Percentiles rank a stretch among this genome's conserved stretches.
phyloP scores from a whole-genome alignment of 2,888 invertebrate genomes.

The Diploptera punctata region DNA sequence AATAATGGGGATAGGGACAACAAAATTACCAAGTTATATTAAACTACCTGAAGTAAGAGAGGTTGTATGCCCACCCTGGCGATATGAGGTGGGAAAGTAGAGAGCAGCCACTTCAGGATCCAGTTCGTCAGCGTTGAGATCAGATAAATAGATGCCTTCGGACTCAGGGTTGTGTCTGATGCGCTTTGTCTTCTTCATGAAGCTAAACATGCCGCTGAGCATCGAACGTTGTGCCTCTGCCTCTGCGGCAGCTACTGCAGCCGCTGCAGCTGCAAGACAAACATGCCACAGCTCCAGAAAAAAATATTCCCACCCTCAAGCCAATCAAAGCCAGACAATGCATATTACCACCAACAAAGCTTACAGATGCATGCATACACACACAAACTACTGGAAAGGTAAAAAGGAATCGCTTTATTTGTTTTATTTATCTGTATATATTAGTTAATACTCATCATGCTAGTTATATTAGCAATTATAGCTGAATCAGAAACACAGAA shows the following conservation, averaged over 20 bases:
- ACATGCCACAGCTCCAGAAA: slow-evolving; percentile 18
- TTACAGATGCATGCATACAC: neutral
- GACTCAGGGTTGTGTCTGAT: slow-evolving; percentile 66
- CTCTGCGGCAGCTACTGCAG: slow-evolving; percentile 31
- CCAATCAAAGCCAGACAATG: neutral
- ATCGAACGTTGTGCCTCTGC: slow-evolving; percentile 69
- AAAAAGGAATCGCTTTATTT: no score
- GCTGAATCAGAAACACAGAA: no score
- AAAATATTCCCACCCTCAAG: neutral
- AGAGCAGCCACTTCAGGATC: slow-evolving; percentile 92
- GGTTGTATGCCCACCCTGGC: slow-evolving; percentile 37
- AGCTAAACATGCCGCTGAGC: slow-evolving; percentile 90
- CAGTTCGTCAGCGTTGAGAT: slow-evolving; percentile 85
- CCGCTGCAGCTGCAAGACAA: neutral
- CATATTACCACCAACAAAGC: neutral
- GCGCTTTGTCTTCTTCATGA: slow-evolving; percentile 80
- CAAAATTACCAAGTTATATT: no score
- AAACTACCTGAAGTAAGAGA: slow-evolving; percentile 36
- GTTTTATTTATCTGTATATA: no score
- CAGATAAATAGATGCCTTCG: slow-evolving; percentile 91
- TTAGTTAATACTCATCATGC: no score
- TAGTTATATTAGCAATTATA: no score
- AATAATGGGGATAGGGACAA: no score
- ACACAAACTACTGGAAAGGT: no score
- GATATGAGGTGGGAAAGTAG: slow-evolving; percentile 75